Conservation (phyloP, 2,888 invertebrate species). For the Spicauda simplicius region DNA sequence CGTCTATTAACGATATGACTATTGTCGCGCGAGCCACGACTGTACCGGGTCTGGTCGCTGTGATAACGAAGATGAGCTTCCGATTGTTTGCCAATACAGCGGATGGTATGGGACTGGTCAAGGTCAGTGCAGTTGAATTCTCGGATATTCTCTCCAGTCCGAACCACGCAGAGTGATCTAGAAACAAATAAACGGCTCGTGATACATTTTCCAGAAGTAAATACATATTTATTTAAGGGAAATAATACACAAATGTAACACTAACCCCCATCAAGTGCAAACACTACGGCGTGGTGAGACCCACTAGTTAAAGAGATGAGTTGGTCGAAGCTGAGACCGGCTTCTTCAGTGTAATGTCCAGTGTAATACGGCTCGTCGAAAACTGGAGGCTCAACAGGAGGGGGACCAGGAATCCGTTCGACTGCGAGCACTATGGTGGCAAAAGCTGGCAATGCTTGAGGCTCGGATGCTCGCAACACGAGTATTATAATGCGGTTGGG, state of each 20-base stretch:
- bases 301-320: constrained; percentile 48
- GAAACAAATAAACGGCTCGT: constrained; percentile 27
- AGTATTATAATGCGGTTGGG: constrained; percentile 47
- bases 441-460: constrained; percentile 45
- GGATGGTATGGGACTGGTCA: constrained; percentile 43
- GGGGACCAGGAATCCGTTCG: constrained; percentile 5
- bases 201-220: constrained; percentile 20
- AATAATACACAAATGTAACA: background rate
- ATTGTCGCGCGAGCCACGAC: constrained; percentile 32
- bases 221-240: background rate
- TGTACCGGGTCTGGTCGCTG: constrained; percentile 42
- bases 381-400: constrained; percentile 5
- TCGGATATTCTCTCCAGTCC: constrained; percentile 25
- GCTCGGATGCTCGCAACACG: constrained; percentile 49
- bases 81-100: constrained; percentile 48
- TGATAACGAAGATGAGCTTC: constrained; percentile 47
- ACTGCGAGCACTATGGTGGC: constrained; percentile 49
- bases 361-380: constrained; percentile 48
- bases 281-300: constrained; percentile 46
- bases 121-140: constrained; percentile 40
- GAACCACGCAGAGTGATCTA: constrained; percentile 53
- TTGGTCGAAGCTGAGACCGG: constrained; percentile 44
- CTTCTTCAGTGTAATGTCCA: constrained; percentile 46
- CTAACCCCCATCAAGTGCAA: constrained; percentile 52
- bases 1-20: constrained; percentile 11